phyloP scores from a whole-genome alignment of 2,797 vertebrate genomes.

The Erpetoichthys calabaricus region DNA sequence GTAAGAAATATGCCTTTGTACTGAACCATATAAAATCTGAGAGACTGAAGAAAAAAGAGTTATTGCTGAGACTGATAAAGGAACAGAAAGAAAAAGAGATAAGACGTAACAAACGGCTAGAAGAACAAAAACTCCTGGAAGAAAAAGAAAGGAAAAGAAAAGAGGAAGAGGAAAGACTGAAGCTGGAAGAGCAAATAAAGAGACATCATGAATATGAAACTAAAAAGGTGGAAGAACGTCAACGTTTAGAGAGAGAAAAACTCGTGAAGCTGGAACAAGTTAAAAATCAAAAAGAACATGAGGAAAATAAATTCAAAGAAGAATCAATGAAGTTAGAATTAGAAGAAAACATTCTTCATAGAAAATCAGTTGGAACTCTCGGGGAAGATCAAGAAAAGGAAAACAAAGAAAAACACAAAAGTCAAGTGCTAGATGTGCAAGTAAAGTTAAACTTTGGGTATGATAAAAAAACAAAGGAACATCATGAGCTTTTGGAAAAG shows the following conservation, averaged over 20 bases:
- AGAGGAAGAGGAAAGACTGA: constrained; percentile 26
- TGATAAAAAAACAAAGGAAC: background rate
- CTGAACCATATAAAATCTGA: constrained; percentile 37
- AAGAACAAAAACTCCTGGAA: constrained; percentile 31
- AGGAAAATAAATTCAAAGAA: no score
- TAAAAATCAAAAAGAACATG: constrained; percentile 17
- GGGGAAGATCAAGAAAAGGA: constrained; percentile 10
- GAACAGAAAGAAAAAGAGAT: constrained; percentile 39
- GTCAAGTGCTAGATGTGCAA: constrained; percentile 2
- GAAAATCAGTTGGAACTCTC: no score
- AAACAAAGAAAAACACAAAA: constrained; percentile 4
- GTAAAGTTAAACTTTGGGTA: constrained; percentile 2
- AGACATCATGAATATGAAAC: constrained; percentile 37
- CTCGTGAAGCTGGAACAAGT: constrained; percentile 18
- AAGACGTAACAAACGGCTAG: constrained; percentile 24
- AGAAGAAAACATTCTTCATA: no score
- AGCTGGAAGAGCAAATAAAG: constrained; percentile 28
- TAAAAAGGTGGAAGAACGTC: constrained; percentile 32
- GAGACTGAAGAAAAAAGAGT: constrained; percentile 27
- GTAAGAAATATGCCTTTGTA: constrained; percentile 29
- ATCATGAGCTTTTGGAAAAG: constrained; percentile 2
- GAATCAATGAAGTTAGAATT: no score
- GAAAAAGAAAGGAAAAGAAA: constrained; percentile 24
- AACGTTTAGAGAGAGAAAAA: constrained; percentile 34
- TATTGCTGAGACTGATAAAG: constrained; percentile 23